Percentiles rank a stretch among this genome's conserved stretches.
Conservation (phyloP, 2,888 invertebrate species). For the Sminthurinus aureus region DNA sequence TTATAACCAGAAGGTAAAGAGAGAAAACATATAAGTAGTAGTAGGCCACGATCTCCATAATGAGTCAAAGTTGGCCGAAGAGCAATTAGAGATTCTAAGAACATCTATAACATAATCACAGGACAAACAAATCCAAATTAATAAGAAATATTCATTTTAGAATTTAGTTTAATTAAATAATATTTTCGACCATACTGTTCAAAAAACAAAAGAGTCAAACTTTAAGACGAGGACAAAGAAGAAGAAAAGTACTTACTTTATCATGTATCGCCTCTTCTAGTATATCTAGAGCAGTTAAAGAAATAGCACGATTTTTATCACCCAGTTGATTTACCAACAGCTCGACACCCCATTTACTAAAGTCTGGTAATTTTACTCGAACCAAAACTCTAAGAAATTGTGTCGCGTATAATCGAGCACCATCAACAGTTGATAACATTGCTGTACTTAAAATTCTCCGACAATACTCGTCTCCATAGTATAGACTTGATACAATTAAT, state of each 20-base stretch:
- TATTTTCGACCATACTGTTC: too few species aligned
- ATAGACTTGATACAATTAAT: slow-evolving; percentile 88
- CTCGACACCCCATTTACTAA: slow-evolving; percentile 83
- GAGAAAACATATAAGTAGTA: slow-evolving; percentile 78
- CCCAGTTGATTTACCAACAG: slow-evolving; percentile 83
- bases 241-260: slow-evolving; percentile 67
- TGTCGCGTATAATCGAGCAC: slow-evolving; percentile 83
- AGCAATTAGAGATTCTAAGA: slow-evolving; percentile 78
- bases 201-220: too few species aligned
- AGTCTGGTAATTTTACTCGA: slow-evolving; percentile 74
- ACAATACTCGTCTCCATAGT: slow-evolving; percentile 71
- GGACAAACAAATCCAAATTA: neutral
- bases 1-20: slow-evolving; percentile 76
- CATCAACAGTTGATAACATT: slow-evolving; percentile 66
- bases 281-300: slow-evolving; percentile 79
- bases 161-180: too few species aligned
- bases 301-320: slow-evolving; percentile 82
- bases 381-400: slow-evolving; percentile 88
- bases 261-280: slow-evolving; percentile 94
- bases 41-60: slow-evolving; percentile 79
- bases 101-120: slow-evolving; percentile 66
- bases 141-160: neutral
- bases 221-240: too few species aligned
- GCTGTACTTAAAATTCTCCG: slow-evolving; percentile 68
- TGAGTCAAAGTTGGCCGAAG: slow-evolving; percentile 74